Percentiles rank a stretch among this genome's conserved stretches.
phyloP scores from a whole-genome alignment of 2,888 invertebrate genomes.

The Pomacea canaliculata region DNA sequence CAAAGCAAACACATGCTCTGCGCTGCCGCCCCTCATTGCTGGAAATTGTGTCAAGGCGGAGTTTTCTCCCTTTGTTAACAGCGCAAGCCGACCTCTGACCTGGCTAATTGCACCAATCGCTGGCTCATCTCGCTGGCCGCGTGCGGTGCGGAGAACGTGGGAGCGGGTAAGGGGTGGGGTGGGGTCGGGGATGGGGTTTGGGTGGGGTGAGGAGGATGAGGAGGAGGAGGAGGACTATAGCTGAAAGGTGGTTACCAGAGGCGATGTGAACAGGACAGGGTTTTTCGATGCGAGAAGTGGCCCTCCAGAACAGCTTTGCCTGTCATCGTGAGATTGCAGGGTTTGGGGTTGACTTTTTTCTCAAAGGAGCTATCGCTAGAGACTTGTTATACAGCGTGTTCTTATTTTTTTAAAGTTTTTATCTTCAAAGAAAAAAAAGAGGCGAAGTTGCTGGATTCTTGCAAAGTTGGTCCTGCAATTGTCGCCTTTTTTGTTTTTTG shows the following conservation, averaged over 20 bases:
- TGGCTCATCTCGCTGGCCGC: constrained; percentile 2
- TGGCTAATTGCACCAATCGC: constrained; percentile 34
- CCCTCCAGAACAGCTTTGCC: not conserved
- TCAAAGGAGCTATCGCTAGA: not conserved
- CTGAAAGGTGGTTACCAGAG: not conserved
- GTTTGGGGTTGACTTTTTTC: not conserved
- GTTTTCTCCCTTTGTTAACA: constrained; percentile 23
- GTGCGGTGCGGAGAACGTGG: constrained; percentile 1
- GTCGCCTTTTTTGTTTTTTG: too few species aligned
- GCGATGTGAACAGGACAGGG: not conserved
- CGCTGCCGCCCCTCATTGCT: constrained; percentile 30
- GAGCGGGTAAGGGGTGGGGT: constrained; percentile 5
- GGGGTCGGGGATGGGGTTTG: not conserved
- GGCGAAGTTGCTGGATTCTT: too few species aligned
- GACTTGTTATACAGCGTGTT: too few species aligned
- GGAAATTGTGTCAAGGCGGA: constrained; percentile 36
- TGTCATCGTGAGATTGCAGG: not conserved
- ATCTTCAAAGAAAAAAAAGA: too few species aligned
- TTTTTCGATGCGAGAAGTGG: not conserved
- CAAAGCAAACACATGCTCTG: constrained; percentile 40
- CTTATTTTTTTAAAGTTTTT: too few species aligned
- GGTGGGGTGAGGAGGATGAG: constrained; percentile 1
- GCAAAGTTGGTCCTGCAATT: too few species aligned
- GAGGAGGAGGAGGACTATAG: not conserved
- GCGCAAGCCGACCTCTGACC: constrained; percentile 27